Base-by-base conservation (phyloP, 2,888 invertebrate genomes). In the Flexamia atlantica region DNA sequence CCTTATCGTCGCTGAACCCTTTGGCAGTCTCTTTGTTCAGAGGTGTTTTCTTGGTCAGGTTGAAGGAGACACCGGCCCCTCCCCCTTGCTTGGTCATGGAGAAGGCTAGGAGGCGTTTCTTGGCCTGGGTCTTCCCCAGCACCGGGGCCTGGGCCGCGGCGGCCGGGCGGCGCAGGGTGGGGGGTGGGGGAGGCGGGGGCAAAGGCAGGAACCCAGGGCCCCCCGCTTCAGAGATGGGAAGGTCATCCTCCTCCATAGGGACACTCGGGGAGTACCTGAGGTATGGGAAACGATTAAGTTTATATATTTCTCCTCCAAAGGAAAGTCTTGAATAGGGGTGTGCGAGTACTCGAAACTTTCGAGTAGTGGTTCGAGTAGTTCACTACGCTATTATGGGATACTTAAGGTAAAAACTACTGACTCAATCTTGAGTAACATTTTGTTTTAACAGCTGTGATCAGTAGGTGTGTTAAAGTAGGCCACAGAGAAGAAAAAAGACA, bases 91-190 rank as follows among this genome's bases (percentile, higher is more conserved):
- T 89, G 0, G 89, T 87, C 84, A 88, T 88, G 25, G 90, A 89
- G 86, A 90, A 90, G n/a, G 90, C 90, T 72, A 90, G 88, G 3
- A 91, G 88, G 28, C 90, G 87, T 85, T 90, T 90, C 86, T 90
- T 90, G 7, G 90, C 90, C 82, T 89, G 89, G 25, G 88, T 88
- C 86, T 89, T 90, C 2, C 90, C 90, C 23, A 86, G 84, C 0
- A 87, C 85, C 5, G 85, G 82, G 12, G 85, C 68, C 72, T 70
- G 83, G 42, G 82, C 14, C 10, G 50, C 30, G n/a, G 80, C 53
- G 32, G 42, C 46, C 23, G 57, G 12, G 1, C n/a, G 17, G 12
- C 20, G 0, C 40, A 46, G 25, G 4, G n/a, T 28, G 10, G 70
- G 25, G 28, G 28, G 42, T 36, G 74, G 40, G 9, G 70, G n/a